A percentile compares a stretch with the other conserved stretches of the same genome.
These are phyloP conservation scores for Cavia aperea DNA, from an alignment of 2,113 vertebrate species.

Conservation along the genomic window DNA sequence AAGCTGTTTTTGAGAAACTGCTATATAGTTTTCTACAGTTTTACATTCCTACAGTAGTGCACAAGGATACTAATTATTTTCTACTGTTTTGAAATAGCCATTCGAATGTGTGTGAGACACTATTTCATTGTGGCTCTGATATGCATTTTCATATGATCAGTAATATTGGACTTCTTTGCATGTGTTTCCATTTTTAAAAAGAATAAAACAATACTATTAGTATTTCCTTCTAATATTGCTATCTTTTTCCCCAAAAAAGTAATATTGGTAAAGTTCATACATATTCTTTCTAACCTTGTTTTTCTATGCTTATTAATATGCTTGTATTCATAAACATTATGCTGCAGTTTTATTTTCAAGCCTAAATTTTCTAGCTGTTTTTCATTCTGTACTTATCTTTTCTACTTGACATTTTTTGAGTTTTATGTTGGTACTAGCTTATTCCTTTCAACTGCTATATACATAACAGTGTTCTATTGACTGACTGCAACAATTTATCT, in stretches of 20 bases:
- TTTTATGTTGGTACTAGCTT: neutral
- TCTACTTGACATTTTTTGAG: neutral
- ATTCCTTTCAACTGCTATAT: neutral
- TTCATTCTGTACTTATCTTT: constrained; percentile 12
- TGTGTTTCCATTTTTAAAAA: neutral
- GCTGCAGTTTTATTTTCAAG: constrained; percentile 13
- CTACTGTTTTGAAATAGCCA: neutral
- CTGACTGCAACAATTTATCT: neutral
- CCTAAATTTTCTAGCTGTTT: constrained; percentile 23
- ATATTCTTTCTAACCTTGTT: neutral
- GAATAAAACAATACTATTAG: neutral
- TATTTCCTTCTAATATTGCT: neutral
- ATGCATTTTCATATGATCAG: neutral
- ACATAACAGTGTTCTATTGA: neutral
- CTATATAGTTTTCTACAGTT: neutral
- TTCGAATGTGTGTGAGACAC: neutral
- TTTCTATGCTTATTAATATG: neutral
- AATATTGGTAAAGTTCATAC: neutral
- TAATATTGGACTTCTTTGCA: neutral
- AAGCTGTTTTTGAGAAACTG: constrained; percentile 1
- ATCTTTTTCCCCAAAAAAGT: neutral
- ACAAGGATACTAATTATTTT: neutral
- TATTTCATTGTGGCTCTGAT: neutral
- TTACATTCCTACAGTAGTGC: neutral
- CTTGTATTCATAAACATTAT: constrained; percentile 2